Evolutionary conservation across 2,888 invertebrate genomes (phyloP), one percentile per base, ranked within the genome.

Genomic region (Drosophila siamana): DNA sequence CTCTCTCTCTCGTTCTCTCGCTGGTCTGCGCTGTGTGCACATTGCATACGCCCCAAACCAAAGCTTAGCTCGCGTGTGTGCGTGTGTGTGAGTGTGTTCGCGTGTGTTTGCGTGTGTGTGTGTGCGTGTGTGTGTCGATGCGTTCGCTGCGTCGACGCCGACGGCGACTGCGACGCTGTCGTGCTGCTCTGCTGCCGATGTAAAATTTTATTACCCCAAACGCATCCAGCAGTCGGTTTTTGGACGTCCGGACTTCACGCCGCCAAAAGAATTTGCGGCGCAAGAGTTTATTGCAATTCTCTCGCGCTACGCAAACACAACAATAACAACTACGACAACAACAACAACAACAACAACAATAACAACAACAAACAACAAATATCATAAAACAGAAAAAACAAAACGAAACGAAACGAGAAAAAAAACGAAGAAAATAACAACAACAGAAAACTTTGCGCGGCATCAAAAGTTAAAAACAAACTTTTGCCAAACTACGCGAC

Each of bases 201-300:
- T 89, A 85, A 86, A 89, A 86, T 89, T 86, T 86, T 86, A 86
- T 89, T 89, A 87, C 86, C 86, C 89, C 86, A 82, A 88, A 86
- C 89, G 86, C 89, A 89, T 80, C 76, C 73, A 88, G 86, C 84
- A 86, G 86, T 89, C 89, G 89, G 80, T 83, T 86, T 86, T 86
- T 86, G 85, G 85, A 86, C 85, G 83, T 84, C 87, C 87, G 81
- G 85, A 86, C 85, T 88, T 78, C 80, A 88, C 85, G 86, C 85
- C 87, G 83, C 74, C 79, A 87, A 82, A 79, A 74, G 78, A 67
- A 64, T 36, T 57, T 51, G 52, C 73, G 74, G 77, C 77, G 81
- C 79, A 69, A 56, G 59, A 80, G 63, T 74, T 81, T 81, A 74
- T 74, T 79, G 80, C 77, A 80, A 78, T 69, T 59, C 61, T 59